Percentiles rank a stretch among this genome's conserved stretches.
These are phyloP conservation scores for Petrosia ficiformis DNA, from an alignment of 37 sponge, comb jelly and placozoan species.

Conservation along the genomic window DNA sequence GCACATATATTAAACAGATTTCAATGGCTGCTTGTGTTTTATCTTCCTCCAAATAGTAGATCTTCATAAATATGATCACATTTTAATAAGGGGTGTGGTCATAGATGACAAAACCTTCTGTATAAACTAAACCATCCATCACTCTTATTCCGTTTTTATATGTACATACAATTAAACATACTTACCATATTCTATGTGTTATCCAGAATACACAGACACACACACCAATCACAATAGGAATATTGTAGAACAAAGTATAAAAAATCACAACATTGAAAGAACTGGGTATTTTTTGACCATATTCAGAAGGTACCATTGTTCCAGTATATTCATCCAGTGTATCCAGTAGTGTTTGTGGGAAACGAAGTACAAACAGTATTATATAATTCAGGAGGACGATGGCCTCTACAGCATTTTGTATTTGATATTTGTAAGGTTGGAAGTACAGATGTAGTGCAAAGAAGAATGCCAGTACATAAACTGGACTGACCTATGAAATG, in stretches of 20 bases:
- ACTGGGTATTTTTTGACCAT: background rate
- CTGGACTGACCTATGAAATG: conserved; percentile 33
- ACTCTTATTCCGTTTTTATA: too few species aligned
- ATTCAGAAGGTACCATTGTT: background rate
- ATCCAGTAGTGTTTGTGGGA: conserved; percentile 24
- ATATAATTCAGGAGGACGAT: conserved; percentile 26
- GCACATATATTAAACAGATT: too few species aligned
- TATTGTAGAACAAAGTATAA: conserved; percentile 34
- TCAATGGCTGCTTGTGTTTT: too few species aligned
- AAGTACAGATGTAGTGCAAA: conserved; percentile 40
- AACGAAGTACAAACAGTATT: conserved; percentile 31
- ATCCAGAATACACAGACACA: background rate
- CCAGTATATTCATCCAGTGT: background rate
- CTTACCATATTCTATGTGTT: background rate
- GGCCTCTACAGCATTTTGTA: conserved; percentile 52
- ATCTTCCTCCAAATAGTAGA: too few species aligned
- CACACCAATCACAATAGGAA: conserved; percentile 27
- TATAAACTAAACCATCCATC: too few species aligned
- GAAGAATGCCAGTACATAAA: conserved; percentile 13
- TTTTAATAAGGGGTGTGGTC: too few species aligned
- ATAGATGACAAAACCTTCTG: too few species aligned
- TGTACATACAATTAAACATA: too few species aligned
- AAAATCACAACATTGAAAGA: conserved; percentile 26
- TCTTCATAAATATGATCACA: too few species aligned
- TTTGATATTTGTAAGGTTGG: conserved; percentile 37